Base-by-base conservation (phyloP, 2,113 vertebrate genomes). In the Uria lomvia region DNA sequence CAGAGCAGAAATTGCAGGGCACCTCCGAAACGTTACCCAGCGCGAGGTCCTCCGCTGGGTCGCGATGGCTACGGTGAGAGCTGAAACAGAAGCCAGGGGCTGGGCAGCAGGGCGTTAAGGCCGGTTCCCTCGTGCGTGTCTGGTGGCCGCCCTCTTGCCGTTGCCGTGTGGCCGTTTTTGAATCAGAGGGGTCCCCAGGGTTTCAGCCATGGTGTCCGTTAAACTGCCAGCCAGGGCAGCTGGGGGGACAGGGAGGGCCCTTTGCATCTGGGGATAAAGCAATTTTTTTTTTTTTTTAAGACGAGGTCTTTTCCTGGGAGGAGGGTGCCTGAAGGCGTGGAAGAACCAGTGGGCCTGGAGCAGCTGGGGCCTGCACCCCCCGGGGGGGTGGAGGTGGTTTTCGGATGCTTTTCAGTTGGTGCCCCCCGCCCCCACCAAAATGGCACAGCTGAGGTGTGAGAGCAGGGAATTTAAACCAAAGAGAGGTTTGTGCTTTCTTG, bases 61-160 rank as follows among this genome's bases (percentile, higher is more conserved):
- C 1, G 1, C 2, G 1, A 15, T 12, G 21, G 67, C 49, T 0
- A 0, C 0, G 2, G 34, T 0, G 3, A 47, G 22, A 59, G 43
- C 49, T 0, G 0, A 32, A 50, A 6, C 8, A 43, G 20, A 26
- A 27, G 34, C 17, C 0, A 0, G 16, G 32, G 26, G 11, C 2
- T 2, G 13, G 32, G 63, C 78, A 27, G 32, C 14, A 24, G 52
- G 20, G 7, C 10, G 1, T 55, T 24, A 43, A 24, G 36, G 43
- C 27, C 0, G 0, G 3, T 40, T 29, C 32, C 8, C 26, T 74
- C 2, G 0, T 4, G 36, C 4, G 0, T 45, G 23, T n/a, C 63
- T 21, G 45, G 6, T 38, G 47, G 23, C 38, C 3, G 4, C 29
- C 20, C 36, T 45, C 15, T 29, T 42, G 68, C 56, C 5, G 3